Percentiles rank a stretch among this genome's conserved stretches.
These are phyloP conservation scores for Aplocera efformata DNA, from an alignment of 2,888 invertebrate genomes.

Conservation along the genomic window DNA sequence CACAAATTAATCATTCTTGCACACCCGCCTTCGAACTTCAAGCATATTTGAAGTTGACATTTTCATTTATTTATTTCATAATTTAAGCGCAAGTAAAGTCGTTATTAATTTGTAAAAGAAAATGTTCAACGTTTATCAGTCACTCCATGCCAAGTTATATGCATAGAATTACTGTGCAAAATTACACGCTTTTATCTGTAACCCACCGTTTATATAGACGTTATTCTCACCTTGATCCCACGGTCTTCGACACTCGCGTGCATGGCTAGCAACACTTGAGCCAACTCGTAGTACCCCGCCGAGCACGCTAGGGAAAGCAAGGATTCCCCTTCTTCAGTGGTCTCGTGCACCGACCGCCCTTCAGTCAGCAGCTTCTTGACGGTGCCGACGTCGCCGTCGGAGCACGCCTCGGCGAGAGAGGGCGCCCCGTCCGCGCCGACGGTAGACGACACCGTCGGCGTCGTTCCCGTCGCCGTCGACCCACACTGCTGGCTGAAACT, in stretches of 20 bases:
- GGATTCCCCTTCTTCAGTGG: conserved; percentile 98
- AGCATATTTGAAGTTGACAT: too few species aligned
- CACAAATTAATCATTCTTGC: too few species aligned
- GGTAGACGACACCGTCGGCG: conserved; percentile 70
- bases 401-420: conserved; percentile 94
- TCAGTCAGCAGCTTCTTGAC: conserved; percentile 95
- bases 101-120: too few species aligned
- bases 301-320: conserved; percentile 97
- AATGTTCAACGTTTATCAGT: too few species aligned
- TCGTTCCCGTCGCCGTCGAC: conserved; percentile 65
- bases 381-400: conserved; percentile 96
- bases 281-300: conserved; percentile 98
- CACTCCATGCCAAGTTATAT: too few species aligned
- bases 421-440: conserved; percentile 81
- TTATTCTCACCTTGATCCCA: conserved; percentile 86
- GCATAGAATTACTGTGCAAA: too few species aligned
- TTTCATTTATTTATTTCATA: too few species aligned
- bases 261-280: conserved; percentile 97
- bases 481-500: conserved; percentile 68
- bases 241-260: conserved; percentile 98
- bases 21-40: too few species aligned
- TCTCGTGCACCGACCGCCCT: conserved; percentile 96
- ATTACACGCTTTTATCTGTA: too few species aligned
- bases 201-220: not conserved
- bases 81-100: too few species aligned